Evolutionary conservation across 2,797 vertebrate genomes (phyloP).

Genomic region (Enteromius trimaculatus): DNA sequence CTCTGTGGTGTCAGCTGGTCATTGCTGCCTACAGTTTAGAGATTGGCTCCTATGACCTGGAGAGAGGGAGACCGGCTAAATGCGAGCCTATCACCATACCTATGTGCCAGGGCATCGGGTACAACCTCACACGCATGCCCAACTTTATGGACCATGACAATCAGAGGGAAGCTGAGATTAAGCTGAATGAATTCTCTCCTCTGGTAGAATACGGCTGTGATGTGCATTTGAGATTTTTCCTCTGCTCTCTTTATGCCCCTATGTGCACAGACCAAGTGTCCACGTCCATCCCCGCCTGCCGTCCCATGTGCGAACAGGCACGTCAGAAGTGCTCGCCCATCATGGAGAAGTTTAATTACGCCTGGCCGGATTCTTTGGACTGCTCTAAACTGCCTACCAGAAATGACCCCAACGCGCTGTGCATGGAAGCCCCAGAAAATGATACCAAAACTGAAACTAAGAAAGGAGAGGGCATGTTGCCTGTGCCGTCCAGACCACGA

Average conservation of each 20-base stretch:
- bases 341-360: constrained; percentile 97
- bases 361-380: constrained; percentile 95
- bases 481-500: constrained; percentile 79
- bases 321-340: constrained; percentile 92
- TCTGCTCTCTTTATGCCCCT: constrained; percentile 97
- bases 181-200: constrained; percentile 93
- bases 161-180: constrained; percentile 92
- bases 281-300: constrained; percentile 94
- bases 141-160: constrained; percentile 95
- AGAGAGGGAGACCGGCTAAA: constrained; percentile 86
- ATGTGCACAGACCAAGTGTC: constrained; percentile 99
- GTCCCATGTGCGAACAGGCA: constrained; percentile 98
- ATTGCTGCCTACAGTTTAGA: constrained; percentile 81
- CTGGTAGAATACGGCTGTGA: constrained; percentile 97
- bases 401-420: constrained; percentile 94
- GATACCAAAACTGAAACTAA: constrained; percentile 82
- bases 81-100: constrained; percentile 94
- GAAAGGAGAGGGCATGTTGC: constrained; percentile 87
- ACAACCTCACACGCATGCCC: constrained; percentile 98
- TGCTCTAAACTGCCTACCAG: constrained; percentile 91
- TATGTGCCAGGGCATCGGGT: constrained; percentile 97
- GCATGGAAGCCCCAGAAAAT: constrained; percentile 98
- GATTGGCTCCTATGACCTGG: constrained; percentile 87
- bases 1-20: constrained; percentile 82
- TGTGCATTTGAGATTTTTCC: constrained; percentile 95